Evolutionary conservation across 2,888 invertebrate species (phyloP), one percentile per base, ranked within the genome.

Genomic region (Pyrrhia umbra): DNA sequence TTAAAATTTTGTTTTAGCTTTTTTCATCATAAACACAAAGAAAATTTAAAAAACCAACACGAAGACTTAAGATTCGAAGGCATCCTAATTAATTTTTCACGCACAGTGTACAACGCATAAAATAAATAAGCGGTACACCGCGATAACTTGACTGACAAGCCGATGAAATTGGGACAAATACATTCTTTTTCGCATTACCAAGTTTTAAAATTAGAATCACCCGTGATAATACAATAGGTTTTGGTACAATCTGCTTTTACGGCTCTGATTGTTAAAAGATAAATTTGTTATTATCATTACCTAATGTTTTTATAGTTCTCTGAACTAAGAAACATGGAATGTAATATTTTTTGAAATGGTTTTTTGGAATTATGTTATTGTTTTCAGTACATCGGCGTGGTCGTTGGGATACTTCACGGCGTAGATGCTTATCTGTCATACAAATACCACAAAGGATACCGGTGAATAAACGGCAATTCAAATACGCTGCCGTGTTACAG

Each of bases 361-460:
- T 2, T 16, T 56, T 46, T 23, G 13, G 16, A 8, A 45, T 59
- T 54, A 25, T 68, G 40, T 54, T 58, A 76, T 85, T 86, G 84
- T 78, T 96, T 96, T 58, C 95, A 98, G 98, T 96, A 97, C 80
- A 94, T 98, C 77, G 98, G 98, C 47, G 96, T 97, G 51, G 93
- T 97, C 15, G 96, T 97, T 20, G 97, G 97, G 16, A 89, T 97
- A 30, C 86, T 98, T 0, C 97, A 98, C 85, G 97, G 96, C 0
- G 95, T 97, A 43, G 98, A 98, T 86, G 97, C 97, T 0, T 97
- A 97, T 88, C 95, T 97, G 79, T 96, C 97, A 0, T 97, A 97
- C 81, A 96, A 95, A 79, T 96, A 96, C 83, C 96, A 95, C 75
- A 96, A 95, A 42, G 79, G 81, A 16, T 79, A 75, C 21, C 78